A percentile compares a stretch with the other conserved stretches of the same genome.
These are phyloP conservation scores for Chorisops tibialis DNA, from an alignment of 2,888 invertebrate genomes.

Conservation along the genomic window DNA sequence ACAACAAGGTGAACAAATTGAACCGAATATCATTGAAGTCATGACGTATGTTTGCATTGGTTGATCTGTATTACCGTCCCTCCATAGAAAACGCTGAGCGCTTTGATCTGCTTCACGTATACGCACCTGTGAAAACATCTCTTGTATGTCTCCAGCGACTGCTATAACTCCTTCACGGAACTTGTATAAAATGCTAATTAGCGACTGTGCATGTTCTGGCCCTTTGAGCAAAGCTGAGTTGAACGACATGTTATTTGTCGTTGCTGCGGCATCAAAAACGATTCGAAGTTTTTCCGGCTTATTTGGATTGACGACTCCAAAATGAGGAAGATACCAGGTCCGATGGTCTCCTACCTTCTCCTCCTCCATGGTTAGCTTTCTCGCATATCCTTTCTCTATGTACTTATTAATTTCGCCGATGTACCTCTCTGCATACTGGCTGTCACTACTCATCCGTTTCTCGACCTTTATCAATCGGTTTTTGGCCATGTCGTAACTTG, in stretches of 20 bases:
- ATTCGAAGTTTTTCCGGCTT: slow-evolving; percentile 39
- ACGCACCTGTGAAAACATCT: slow-evolving; percentile 43
- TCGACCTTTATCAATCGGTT: background rate
- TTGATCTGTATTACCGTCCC: background rate
- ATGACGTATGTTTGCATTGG: background rate
- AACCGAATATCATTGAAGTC: background rate
- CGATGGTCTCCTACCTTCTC: background rate
- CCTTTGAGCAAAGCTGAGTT: slow-evolving; percentile 39
- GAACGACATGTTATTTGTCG: slow-evolving; percentile 33
- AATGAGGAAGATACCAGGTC: slow-evolving; percentile 27
- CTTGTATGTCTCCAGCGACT: slow-evolving; percentile 40
- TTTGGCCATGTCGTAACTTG: slow-evolving; percentile 27
- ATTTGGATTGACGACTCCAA: slow-evolving; percentile 32
- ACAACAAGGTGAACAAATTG: slow-evolving; percentile 1
- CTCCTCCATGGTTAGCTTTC: slow-evolving; percentile 10
- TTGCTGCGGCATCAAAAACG: slow-evolving; percentile 42
- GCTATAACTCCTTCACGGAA: slow-evolving; percentile 38
- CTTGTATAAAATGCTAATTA: slow-evolving; percentile 39
- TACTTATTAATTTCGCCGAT: slow-evolving; percentile 29
- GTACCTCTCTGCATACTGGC: slow-evolving; percentile 26
- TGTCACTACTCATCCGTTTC: slow-evolving; percentile 20
- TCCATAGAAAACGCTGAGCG: slow-evolving; percentile 34
- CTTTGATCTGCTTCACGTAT: slow-evolving; percentile 38
- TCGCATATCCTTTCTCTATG: slow-evolving; percentile 5
- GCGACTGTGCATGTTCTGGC: slow-evolving; percentile 38